phyloP scores from a whole-genome alignment of 2,888 invertebrate species.

The Lampropteryx suffumata region DNA sequence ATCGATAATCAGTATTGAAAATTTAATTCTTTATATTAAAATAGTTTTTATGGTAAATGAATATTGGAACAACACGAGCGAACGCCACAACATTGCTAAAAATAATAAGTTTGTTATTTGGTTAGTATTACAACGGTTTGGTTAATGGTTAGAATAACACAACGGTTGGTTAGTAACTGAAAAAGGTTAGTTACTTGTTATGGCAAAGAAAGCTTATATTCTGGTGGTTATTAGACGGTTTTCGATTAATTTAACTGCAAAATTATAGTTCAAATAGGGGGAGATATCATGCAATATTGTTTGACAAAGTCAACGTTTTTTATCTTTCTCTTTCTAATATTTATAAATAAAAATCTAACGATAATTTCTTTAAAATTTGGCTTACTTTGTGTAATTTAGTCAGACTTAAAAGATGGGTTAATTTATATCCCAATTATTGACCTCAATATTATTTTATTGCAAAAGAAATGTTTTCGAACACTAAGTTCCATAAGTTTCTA shows the following conservation, averaged over 20 bases:
- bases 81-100: constrained; percentile 77
- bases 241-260: background rate
- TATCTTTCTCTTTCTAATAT: too few relatives aligned
- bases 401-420: too few relatives aligned
- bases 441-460: too few relatives aligned
- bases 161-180: constrained; percentile 15
- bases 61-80: constrained; percentile 65
- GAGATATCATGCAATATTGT: constrained; percentile 19
- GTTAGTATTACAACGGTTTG: constrained; percentile 3
- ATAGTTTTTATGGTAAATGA: constrained; percentile 38
- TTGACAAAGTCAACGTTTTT: constrained; percentile 8
- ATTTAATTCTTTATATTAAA: too few relatives aligned
- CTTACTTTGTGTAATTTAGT: too few relatives aligned
- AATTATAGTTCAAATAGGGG: background rate
- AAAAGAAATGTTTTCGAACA: too few relatives aligned
- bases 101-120: constrained; percentile 37
- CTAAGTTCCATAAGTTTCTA: too few relatives aligned
- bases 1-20: background rate
- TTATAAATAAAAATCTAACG: too few relatives aligned
- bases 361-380: too few relatives aligned
- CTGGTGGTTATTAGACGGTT: background rate
- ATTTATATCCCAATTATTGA: too few relatives aligned
- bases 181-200: constrained; percentile 8
- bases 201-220: constrained; percentile 16
- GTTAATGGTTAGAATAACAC: too few relatives aligned